Evolutionary conservation across 2,113 vertebrate genomes (phyloP).

Genomic region (Turnix velox): DNA sequence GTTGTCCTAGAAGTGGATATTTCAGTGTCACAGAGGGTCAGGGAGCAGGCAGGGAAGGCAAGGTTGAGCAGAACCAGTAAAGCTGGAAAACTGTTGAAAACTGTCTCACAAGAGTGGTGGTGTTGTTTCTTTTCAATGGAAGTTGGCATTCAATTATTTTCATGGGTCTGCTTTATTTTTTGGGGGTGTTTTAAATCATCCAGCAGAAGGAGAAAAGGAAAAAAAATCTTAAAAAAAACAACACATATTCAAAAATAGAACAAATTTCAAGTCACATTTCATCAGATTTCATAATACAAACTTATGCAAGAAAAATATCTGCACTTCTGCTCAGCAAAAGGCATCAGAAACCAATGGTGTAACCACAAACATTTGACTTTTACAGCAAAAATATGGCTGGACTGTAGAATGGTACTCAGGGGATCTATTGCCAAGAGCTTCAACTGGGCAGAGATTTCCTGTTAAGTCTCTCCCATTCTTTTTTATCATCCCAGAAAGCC

Average conservation of each 20-base stretch:
- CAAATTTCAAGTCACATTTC: neutral
- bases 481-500: slow-evolving; percentile 29
- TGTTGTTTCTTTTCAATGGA: neutral
- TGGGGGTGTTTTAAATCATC: slow-evolving; percentile 2
- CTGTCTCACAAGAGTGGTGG: neutral
- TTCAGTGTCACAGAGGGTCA: slow-evolving; percentile 29
- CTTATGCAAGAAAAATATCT: slow-evolving; percentile 14
- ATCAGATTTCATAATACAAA: slow-evolving; percentile 4
- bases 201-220: slow-evolving; percentile 9
- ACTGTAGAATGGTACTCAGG: neutral
- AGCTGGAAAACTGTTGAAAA: slow-evolving; percentile 21
- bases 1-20: slow-evolving; percentile 40
- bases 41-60: slow-evolving; percentile 30
- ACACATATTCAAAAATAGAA: slow-evolving; percentile 3
- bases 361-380: slow-evolving; percentile 20
- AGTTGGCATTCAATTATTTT: slow-evolving; percentile 24
- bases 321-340: slow-evolving; percentile 36
- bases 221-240: neutral
- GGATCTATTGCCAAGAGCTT: slow-evolving; percentile 19
- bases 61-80: neutral
- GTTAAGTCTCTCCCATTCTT: slow-evolving; percentile 45
- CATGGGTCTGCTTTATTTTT: slow-evolving; percentile 15
- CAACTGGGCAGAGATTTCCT: slow-evolving; percentile 25
- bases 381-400: slow-evolving; percentile 18
- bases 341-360: neutral